A percentile compares a stretch with the other conserved stretches of the same genome.
Evolutionary conservation across 2,113 vertebrate genomes (phyloP).

Genomic region (Neolamprologus variostigma): DNA sequence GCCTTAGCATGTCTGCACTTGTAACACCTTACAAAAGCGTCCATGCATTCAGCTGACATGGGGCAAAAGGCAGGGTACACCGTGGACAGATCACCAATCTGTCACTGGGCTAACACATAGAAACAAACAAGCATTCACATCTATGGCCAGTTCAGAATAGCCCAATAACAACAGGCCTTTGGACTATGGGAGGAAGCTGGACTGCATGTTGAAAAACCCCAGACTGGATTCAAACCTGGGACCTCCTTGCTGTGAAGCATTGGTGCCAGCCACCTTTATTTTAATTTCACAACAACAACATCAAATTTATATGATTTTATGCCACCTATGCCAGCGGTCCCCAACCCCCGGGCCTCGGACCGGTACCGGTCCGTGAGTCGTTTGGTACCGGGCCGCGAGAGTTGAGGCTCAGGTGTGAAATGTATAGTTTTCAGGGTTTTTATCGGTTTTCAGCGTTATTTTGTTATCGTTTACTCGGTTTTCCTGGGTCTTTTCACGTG

Average conservation of each 20-base stretch:
- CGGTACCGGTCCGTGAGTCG: no score
- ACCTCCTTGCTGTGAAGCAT: background rate
- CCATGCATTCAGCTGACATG: accelerated
- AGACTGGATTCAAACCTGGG: background rate
- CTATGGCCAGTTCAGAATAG: background rate
- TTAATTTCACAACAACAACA: background rate
- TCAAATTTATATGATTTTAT: background rate
- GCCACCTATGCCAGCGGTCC: background rate
- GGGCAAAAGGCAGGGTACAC: background rate
- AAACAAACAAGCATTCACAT: background rate
- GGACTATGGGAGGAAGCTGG: background rate
- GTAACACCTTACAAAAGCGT: background rate
- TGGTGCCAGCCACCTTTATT: background rate
- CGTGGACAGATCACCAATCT: background rate
- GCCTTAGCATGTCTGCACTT: background rate
- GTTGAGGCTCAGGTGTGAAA: no score
- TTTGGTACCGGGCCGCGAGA: no score
- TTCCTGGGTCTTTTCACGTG: accelerated
- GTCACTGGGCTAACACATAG: background rate
- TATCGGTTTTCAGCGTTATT: no score
- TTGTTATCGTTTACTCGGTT: accelerated
- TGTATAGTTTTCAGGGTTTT: accelerated
- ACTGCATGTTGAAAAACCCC: background rate
- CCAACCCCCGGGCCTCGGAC: no score
- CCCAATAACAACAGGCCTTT: accelerated